Evolutionary conservation across 64 coral and sea anemone genomes (phyloP).

Genomic region (Montipora foliosa): DNA sequence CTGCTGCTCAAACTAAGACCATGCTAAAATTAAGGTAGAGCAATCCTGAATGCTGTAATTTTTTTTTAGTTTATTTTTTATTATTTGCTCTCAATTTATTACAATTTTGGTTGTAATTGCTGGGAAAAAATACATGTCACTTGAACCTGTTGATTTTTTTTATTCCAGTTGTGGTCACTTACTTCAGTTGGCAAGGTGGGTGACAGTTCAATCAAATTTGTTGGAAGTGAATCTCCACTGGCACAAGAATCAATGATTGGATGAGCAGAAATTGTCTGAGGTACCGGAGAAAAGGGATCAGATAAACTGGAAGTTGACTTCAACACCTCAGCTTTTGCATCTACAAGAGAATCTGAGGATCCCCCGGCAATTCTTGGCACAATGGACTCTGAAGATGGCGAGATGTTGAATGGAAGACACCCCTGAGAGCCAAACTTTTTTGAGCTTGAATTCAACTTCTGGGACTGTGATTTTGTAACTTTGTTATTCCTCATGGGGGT

Average conservation of each 20-base stretch:
- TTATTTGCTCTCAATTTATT: too few relatives aligned
- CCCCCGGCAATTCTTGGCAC: neutral
- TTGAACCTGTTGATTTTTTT: too few relatives aligned
- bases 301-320: neutral
- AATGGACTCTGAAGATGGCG: constrained; percentile 1
- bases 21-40: too few relatives aligned
- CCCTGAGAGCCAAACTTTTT: neutral
- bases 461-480: constrained; percentile 18
- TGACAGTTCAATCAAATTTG: constrained; percentile 33
- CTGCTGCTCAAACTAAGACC: too few relatives aligned
- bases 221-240: neutral
- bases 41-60: too few relatives aligned
- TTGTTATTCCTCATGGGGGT: constrained; percentile 1
- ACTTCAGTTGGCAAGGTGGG: neutral
- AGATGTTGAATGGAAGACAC: neutral
- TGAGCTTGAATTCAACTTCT: neutral
- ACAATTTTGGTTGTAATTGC: too few relatives aligned
- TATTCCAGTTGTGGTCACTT: neutral
- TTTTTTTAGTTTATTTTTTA: too few relatives aligned
- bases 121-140: too few relatives aligned
- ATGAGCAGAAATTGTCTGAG: neutral
- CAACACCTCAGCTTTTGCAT: neutral
- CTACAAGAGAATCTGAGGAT: neutral
- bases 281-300: constrained; percentile 23
- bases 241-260: neutral